Evolutionary conservation across 1,140 invertebrate genomes (phyloP), one percentile per base, ranked within the genome.

Genomic region (Drosophila simulans): DNA sequence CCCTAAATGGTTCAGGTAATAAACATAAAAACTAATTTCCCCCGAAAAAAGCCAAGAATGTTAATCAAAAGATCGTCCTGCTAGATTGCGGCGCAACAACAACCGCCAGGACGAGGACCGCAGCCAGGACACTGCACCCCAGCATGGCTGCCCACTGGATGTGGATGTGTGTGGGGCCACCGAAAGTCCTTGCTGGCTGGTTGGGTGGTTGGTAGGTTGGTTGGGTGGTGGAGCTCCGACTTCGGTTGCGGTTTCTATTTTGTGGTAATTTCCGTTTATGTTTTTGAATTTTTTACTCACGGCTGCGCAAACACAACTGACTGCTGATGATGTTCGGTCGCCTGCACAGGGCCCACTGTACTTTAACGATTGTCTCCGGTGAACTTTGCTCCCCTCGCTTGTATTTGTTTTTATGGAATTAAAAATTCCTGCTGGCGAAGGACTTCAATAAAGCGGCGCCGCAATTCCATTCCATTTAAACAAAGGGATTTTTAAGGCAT

Each of bases 1-100:
- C 58, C 72, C 72, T 86, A 88, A 86, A 86, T 86, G 80, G 80
- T 75, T 77, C 84, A 89, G 84, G 84, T 89, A 89, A 89, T 89
- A 89, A 89, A 89, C 84, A 89, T 89, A 89, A 89, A 89, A 89
- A 89, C 84, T 89, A 89, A 89, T 89, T 89, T 89, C 84, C 84
- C 82, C 83, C 83, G 52, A 62, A 84, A 86, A 81, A 86, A 76
- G 76, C 54, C 76, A 86, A 89, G 83, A 88, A 88, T 89, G 84
- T 89, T 89, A 89, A 89, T 89, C 84, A 89, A 89, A 89, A 89
- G 84, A 89, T 89, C 89, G 84, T 89, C 84, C 84, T 84, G 77
- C 73, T 80, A 89, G 84, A 89, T 89, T 89, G 84, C 65, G 84
- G 63, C 66, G 63, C 58, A 59, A 57, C 60, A 81, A 60, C 69